A percentile compares a stretch with the other conserved stretches of the same genome.
phyloP scores from a whole-genome alignment of 2,113 vertebrate species.

The Nestor notabilis region DNA sequence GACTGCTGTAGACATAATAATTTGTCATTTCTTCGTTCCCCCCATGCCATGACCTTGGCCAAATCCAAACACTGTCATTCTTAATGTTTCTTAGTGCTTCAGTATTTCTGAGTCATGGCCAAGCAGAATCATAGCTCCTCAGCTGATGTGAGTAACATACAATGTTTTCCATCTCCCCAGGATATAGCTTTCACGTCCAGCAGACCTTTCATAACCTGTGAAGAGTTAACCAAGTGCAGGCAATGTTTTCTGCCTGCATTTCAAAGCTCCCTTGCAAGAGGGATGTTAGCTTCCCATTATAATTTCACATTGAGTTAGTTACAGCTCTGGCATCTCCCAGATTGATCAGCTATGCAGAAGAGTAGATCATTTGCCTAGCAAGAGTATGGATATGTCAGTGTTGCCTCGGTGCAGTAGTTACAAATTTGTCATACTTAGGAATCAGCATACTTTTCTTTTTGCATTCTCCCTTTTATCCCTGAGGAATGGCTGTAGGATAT shows the following conservation, averaged over 20 bases:
- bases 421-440: neutral
- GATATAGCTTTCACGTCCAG: constrained; percentile 9
- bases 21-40: neutral
- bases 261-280: neutral
- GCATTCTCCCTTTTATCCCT: neutral
- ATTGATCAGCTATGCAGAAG: neutral
- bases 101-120: constrained; percentile 3
- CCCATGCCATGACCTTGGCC: neutral
- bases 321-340: neutral
- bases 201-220: neutral
- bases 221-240: neutral
- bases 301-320: neutral
- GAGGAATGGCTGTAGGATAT: neutral
- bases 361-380: neutral
- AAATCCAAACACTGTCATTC: neutral
- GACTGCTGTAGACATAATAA: neutral
- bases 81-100: neutral
- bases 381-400: neutral
- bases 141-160: neutral
- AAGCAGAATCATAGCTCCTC: neutral
- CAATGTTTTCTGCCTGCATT: neutral
- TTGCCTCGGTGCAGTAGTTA: neutral
- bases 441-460: neutral
- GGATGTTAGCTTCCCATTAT: neutral
- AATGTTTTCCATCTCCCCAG: neutral